Evolutionary conservation across 2,113 vertebrate species (phyloP), one percentile per base, ranked within the genome.

Genomic region (Stigmatopora argus): DNA sequence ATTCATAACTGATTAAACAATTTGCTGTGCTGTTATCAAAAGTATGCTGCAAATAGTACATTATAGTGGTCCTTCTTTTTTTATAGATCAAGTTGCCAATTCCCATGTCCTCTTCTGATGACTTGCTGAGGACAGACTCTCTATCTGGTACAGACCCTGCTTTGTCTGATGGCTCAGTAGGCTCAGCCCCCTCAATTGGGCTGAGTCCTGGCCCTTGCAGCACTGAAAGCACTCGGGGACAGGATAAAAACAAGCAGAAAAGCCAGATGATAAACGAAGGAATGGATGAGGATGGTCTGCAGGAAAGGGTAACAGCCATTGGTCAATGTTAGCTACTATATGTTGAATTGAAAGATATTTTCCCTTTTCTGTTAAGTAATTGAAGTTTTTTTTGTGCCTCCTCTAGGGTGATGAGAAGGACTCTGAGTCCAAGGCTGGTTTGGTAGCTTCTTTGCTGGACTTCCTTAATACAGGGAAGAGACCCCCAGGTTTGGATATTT

Each of bases 371-470:
- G 19, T 47, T 49, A 19, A 44, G 31, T 6, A 38, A 17, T 53
- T 44, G n/a, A 7, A 46, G 34, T 2, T 4, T 55, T n/a, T 21
- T 3, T 41, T 60, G 12, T 69, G 3, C 60, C 47, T 49, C 12
- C 79, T 71, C 0, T 64, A 96, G 85, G 93, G 92, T 1, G 94
- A 97, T 56, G 95, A 97, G 70, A 95, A 94, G 61, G 93, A 95
- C 66, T 93, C 92, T 0, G 94, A 96, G 79, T 92, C 93, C 79
- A 95, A 95, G 74, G 93, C 94, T 0, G 95, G 94, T 5, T 95
- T 97, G 65, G 95, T 97, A 82, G 95, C 94, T 12, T 96, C 95
- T 7, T 97, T 97, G 80, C 75, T 97, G 78, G 95, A 97, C 84
- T 97, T 96, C 72, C 91, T 97, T 35, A 97, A 97, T 73, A 92